Base-by-base conservation (phyloP, 2,888 invertebrate species). In the Digitonthophagus gazella region DNA sequence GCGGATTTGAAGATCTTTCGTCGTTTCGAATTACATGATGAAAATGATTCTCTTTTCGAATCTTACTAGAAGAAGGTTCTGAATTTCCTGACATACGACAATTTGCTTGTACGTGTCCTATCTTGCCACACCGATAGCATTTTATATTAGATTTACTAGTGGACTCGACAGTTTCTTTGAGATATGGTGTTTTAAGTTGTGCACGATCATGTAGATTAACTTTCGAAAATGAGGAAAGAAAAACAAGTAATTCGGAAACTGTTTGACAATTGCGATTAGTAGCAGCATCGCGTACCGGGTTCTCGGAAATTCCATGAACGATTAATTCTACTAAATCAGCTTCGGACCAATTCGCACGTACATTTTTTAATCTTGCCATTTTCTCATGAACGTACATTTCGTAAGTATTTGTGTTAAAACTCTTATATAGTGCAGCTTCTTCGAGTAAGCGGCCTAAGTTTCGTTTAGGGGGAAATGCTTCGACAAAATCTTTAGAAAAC, bases 401-500 rank as follows among this genome's bases (percentile, higher is more conserved):
- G 63, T 74, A 75, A 6, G 72, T 74, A 55, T 74, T 75, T 64
- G 66, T 71, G 2, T 28, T 15, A 8, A 15, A 58, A 58, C 58
- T 58, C 15, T n/a, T 58, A 15, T 16, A 58, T 6, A 15, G 8
- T 15, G 58, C 15, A 6, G n/a, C 58, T 15, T 58, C 58, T 58
- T 58, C 58, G 16, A 58, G 18, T 16, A 58, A 18, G 8, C 58
- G 58, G 15, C 58, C 58, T 16, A 58, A 18, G 2, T 58, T 58
- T 15, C 58, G n/a, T 15, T 58, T 58, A 0, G 67, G 71, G 16
- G 75, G 76, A 72, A 75, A 76, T 28, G 75, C 74, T 16, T 74
- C 74, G 6, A 67, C n/a, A 74, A 75, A 75, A 19, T 75, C 74
- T 28, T 72, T 57, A 55, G 71, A 66, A 73, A 74, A 76, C 19